Conservation (phyloP, 2,797 vertebrate genomes). For the Dipus sagitta region DNA sequence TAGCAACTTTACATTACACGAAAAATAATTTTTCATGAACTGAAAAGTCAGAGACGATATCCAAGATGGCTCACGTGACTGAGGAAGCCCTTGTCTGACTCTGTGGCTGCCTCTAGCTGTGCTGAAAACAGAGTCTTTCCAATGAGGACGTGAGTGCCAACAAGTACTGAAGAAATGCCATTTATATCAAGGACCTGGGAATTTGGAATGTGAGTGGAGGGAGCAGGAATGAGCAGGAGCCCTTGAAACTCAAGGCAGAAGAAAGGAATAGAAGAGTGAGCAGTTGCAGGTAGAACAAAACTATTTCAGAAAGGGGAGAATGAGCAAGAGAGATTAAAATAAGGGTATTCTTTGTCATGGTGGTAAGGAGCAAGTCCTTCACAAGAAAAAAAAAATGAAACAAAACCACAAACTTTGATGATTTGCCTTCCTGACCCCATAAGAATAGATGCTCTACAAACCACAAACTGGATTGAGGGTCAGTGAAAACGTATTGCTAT, state of each 20-base stretch:
- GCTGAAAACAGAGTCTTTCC: conserved; percentile 16
- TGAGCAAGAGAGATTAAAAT: background rate
- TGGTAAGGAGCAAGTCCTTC: background rate
- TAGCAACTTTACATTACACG: background rate
- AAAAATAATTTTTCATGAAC: background rate
- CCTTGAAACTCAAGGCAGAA: background rate
- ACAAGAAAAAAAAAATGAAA: background rate
- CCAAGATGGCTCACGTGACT: background rate
- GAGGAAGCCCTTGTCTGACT: background rate
- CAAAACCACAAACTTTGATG: background rate
- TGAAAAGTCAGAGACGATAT: background rate
- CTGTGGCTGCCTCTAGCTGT: background rate
- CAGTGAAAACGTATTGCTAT: conserved; percentile 1
- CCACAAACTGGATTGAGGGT: background rate
- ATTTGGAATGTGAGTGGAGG: background rate
- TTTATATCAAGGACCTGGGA: background rate
- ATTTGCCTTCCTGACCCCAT: background rate
- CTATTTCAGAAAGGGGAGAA: background rate
- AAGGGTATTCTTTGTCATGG: background rate
- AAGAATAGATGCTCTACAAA: background rate
- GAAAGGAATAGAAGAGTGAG: background rate
- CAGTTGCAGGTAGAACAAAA: background rate
- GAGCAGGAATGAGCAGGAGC: background rate
- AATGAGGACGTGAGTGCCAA: background rate
- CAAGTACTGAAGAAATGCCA: background rate